These are phyloP conservation scores for Pyrrhia umbra DNA, from an alignment of 2,888 invertebrate species.

Conservation along the genomic window DNA sequence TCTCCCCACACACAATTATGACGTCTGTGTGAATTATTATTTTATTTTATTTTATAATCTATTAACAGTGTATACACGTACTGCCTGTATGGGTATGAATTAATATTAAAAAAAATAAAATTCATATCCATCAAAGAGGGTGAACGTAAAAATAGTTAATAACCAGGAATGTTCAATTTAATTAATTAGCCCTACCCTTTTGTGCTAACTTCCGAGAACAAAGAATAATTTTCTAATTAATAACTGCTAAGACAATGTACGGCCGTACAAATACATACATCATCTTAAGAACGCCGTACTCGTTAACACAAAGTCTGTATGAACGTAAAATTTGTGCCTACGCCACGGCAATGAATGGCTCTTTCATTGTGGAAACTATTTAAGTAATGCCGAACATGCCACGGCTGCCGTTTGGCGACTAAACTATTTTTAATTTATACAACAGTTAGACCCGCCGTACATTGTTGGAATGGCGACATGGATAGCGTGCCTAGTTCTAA, in stretches of 20 bases:
- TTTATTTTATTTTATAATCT: neutral
- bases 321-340: slow-evolving; percentile 31
- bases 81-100: neutral
- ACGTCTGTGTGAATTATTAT: neutral
- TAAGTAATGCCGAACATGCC: slow-evolving; percentile 32
- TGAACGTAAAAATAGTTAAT: too few species aligned
- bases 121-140: too few species aligned
- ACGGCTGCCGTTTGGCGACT: slow-evolving; percentile 39
- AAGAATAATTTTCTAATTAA: slow-evolving; percentile 40
- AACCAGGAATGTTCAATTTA: too few species aligned
- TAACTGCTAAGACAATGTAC: slow-evolving; percentile 35
- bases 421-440: slow-evolving; percentile 63
- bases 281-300: slow-evolving; percentile 10
- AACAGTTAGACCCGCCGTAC: slow-evolving; percentile 38
- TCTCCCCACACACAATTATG: neutral
- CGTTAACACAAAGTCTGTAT: slow-evolving; percentile 33
- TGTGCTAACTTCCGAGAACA: slow-evolving; percentile 8
- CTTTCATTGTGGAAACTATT: slow-evolving; percentile 54
- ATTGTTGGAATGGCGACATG: slow-evolving; percentile 47
- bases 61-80: neutral
- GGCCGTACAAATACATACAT: slow-evolving; percentile 20
- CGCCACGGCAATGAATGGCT: slow-evolving; percentile 42
- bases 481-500: slow-evolving; percentile 24
- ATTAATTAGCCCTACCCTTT: slow-evolving; percentile 1
- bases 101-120: too few species aligned